Conservation (phyloP, 2,797 vertebrate genomes). For the Carapus acus region DNA sequence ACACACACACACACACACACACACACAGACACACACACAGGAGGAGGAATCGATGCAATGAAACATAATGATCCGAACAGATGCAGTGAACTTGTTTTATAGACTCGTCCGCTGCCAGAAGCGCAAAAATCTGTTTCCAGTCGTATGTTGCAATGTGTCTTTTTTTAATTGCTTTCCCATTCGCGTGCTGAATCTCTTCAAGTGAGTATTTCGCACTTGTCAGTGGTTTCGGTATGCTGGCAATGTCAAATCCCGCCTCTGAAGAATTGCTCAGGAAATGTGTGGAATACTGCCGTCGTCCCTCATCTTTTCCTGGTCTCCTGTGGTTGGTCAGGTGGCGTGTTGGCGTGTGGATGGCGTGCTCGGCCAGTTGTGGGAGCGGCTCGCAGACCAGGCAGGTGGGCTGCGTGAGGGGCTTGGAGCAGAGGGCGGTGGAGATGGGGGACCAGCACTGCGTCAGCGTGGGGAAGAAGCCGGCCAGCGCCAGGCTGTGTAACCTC, state of each 20-base stretch:
- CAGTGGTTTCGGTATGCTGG: too few relatives aligned
- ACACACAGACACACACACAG: background rate
- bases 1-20: background rate
- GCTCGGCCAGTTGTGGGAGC: constrained; percentile 83
- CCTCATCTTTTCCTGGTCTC: background rate
- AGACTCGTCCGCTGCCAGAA: constrained; percentile 1
- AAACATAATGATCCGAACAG: constrained; percentile 5
- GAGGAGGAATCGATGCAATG: background rate
- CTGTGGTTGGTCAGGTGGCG: constrained; percentile 75
- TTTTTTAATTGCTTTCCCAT: background rate
- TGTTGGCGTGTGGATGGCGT: constrained; percentile 83
- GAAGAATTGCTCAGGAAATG: too few relatives aligned
- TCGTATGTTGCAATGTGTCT: constrained; percentile 13
- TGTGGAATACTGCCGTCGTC: too few relatives aligned
- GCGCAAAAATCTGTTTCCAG: constrained; percentile 12
- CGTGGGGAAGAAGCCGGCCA: constrained; percentile 76
- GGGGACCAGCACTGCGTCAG: constrained; percentile 71
- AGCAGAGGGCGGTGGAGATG: constrained; percentile 63
- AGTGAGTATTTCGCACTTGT: background rate
- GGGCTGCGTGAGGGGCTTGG: constrained; percentile 77
- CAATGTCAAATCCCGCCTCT: too few relatives aligned
- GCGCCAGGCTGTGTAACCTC: constrained; percentile 79
- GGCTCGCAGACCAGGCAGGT: constrained; percentile 82
- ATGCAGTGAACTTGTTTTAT: constrained; percentile 15
- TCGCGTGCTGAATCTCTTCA: background rate